Evolutionary conservation across 2,113 vertebrate genomes (phyloP).

Genomic region (Mus pahari): DNA sequence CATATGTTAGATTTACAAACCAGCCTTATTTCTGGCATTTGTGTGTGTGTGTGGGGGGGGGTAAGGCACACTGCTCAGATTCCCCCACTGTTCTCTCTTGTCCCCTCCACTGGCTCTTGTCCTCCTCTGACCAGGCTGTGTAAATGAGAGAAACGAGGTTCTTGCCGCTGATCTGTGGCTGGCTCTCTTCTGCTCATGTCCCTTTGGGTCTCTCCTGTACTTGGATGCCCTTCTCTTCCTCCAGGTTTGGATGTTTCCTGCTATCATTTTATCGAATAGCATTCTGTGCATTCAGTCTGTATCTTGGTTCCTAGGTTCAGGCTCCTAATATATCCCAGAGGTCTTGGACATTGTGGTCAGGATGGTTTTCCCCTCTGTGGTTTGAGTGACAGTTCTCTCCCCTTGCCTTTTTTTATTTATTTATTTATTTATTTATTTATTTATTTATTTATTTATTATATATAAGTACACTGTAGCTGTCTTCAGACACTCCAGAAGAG

Average conservation of each 20-base stretch:
- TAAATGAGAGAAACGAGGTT: not conserved
- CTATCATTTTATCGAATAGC: not conserved
- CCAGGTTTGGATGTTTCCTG: not conserved
- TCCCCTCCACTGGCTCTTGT: not conserved
- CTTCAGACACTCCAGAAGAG: too few species aligned
- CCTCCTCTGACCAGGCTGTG: not conserved
- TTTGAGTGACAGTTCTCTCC: not conserved
- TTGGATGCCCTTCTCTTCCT: not conserved
- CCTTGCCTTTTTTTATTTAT: not conserved
- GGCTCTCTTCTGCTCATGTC: not conserved
- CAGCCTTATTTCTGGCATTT: not conserved
- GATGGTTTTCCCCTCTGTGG: not conserved
- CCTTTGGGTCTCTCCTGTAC: not conserved
- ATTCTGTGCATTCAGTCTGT: not conserved
- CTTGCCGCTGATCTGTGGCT: not conserved
- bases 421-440: too few species aligned
- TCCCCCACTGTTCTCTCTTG: not conserved
- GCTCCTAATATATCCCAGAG: not conserved
- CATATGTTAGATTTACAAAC: not conserved
- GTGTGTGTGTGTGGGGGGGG: too few species aligned
- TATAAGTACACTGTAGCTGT: too few species aligned
- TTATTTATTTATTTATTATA: too few species aligned
- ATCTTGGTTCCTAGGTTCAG: not conserved
- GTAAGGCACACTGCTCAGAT: not conserved
- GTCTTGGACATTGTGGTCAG: not conserved